Base-by-base conservation (phyloP, 2,888 invertebrate genomes). In the Ochropacha duplaris region DNA sequence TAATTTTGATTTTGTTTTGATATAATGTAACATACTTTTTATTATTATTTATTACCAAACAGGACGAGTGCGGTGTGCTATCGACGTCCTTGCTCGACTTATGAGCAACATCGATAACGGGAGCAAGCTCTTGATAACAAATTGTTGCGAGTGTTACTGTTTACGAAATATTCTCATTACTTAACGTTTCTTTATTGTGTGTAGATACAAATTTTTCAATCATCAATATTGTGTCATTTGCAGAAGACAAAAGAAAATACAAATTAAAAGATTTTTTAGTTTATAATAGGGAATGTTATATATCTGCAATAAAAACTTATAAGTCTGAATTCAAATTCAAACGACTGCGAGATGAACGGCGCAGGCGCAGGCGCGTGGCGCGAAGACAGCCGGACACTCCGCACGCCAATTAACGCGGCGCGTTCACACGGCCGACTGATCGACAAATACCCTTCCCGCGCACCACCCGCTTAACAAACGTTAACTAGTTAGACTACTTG, bases 371-470 rank as follows among this genome's bases (percentile, higher is more conserved):
- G 86, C 89, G 83, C 88, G 86, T 87, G 87, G 87, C 85, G 73
- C 78, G 84, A 84, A 86, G 86, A 86, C 88, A 85, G 84, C 73
- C 83, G 88, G 84, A 82, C 87, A 81, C 83, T 84, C 88, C 72
- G 84, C 84, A 79, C 84, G 87, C 88, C 90, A 90, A 91, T 92
- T 90, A 91, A 84, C 88, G 85, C 86, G 81, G 79, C 80, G 81
- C 86, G 86, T 88, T 88, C 89, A 89, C 90, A 88, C 89, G 88
- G 75, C 81, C 78, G 72, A 72, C 73, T 74, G 74, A 73, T 60
- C 65, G 59, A 60, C 64, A 67, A 64, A 81, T 76, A 76, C 84
- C 76, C 78, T 77, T 72, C 81, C 78, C 81, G 78, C 79, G 68
- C 76, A 69, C 74, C 71, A 72, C 76, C 73, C 75, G 74, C 69